Percentiles rank a stretch among this genome's conserved stretches.
These are phyloP conservation scores for Campaea margaritaria DNA, from an alignment of 2,888 invertebrate genomes.

Conservation along the genomic window DNA sequence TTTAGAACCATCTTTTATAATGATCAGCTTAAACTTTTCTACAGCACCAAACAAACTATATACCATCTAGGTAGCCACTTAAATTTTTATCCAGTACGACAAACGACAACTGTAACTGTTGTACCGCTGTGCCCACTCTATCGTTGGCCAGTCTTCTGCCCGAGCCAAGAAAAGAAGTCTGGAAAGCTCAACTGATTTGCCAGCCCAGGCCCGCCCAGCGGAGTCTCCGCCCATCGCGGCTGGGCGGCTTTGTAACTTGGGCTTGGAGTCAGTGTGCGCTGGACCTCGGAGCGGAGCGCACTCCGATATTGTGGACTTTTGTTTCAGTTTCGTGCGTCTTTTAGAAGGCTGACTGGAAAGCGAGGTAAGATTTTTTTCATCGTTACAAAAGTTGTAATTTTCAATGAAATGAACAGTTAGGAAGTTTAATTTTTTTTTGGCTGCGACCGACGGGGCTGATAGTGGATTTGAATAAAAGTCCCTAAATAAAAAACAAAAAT, in stretches of 20 bases:
- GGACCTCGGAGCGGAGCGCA: slow-evolving; percentile 47
- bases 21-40: neutral
- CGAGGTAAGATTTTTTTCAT: slow-evolving; percentile 33
- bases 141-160: slow-evolving; percentile 65
- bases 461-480: too few species aligned
- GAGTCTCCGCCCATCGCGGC: slow-evolving; percentile 66
- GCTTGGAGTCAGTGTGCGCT: slow-evolving; percentile 55
- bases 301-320: slow-evolving; percentile 23
- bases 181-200: slow-evolving; percentile 71
- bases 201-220: slow-evolving; percentile 67
- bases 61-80: neutral
- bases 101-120: slow-evolving; percentile 11
- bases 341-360: slow-evolving; percentile 6
- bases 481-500: too few species aligned
- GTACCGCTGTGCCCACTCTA: slow-evolving; percentile 21
- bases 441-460: too few species aligned
- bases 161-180: slow-evolving; percentile 71
- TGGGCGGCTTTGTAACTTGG: slow-evolving; percentile 60
- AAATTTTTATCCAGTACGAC: slow-evolving; percentile 1
- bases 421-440: too few species aligned
- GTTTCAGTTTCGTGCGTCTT: slow-evolving; percentile 46
- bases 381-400: neutral
- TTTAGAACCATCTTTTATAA: too few species aligned
- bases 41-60: neutral
- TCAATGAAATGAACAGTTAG: neutral